A percentile compares a stretch with the other conserved stretches of the same genome.
Conservation (phyloP, 1,140 invertebrate species). For the Cyclina sinensis region DNA sequence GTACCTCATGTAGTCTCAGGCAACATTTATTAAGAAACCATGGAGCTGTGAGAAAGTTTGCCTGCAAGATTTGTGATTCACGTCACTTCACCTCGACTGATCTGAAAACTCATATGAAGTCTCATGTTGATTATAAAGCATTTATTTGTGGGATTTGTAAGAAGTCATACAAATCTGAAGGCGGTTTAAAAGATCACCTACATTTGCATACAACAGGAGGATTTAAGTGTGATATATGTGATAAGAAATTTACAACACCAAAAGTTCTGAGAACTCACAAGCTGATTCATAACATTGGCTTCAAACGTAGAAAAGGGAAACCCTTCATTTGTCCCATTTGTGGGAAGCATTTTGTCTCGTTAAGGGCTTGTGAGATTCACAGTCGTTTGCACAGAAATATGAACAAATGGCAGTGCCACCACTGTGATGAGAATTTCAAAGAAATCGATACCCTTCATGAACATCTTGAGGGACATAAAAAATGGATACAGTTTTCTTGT, state of each 20-base stretch:
- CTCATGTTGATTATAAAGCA: not conserved
- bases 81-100: not conserved
- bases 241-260: not conserved
- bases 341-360: not conserved
- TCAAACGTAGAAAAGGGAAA: not conserved
- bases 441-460: not conserved
- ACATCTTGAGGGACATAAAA: not conserved
- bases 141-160: not conserved
- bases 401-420: not conserved
- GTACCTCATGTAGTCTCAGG: not conserved
- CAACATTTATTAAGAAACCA: conserved; percentile 18
- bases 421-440: not conserved
- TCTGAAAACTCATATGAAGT: conserved; percentile 23
- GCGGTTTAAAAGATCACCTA: not conserved
- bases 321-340: not conserved
- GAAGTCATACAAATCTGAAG: not conserved
- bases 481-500: not conserved
- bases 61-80: not conserved
- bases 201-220: not conserved
- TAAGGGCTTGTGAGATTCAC: not conserved
- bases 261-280: not conserved
- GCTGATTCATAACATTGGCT: not conserved
- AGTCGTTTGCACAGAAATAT: not conserved
- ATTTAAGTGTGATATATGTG: not conserved
- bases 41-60: not conserved